Percentiles rank a stretch among this genome's conserved stretches.
Conservation (phyloP, 2,888 invertebrate genomes). For the Yponomeuta plumbellus region DNA sequence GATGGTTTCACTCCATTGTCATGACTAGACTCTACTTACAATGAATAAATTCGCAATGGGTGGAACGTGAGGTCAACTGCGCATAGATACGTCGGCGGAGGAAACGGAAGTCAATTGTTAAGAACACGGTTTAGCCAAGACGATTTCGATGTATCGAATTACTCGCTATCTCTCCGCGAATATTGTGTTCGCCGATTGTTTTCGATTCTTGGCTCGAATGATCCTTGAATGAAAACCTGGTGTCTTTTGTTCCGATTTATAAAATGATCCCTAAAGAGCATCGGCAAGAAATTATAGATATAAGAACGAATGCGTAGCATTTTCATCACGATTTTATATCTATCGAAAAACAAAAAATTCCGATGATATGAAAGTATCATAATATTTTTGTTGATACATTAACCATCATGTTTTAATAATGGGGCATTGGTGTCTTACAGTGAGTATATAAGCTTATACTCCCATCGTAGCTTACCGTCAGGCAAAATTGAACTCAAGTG, state of each 20-base stretch:
- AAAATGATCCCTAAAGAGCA: not conserved
- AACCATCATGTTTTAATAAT: too few relatives aligned
- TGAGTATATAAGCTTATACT: too few relatives aligned
- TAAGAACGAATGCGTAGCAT: too few relatives aligned
- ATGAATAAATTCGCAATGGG: slow-evolving; percentile 35
- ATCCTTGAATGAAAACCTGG: not conserved
- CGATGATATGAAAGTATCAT: too few relatives aligned
- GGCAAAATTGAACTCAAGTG: too few relatives aligned
- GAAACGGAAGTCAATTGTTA: slow-evolving; percentile 69
- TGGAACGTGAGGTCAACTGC: slow-evolving; percentile 56
- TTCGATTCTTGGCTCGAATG: not conserved
- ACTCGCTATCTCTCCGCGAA: slow-evolving; percentile 34
- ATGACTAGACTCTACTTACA: not conserved
- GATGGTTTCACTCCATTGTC: too few relatives aligned
- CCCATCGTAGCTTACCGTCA: too few relatives aligned
- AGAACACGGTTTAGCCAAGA: slow-evolving; percentile 29
- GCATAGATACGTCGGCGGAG: slow-evolving; percentile 29
- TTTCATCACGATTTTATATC: too few relatives aligned
- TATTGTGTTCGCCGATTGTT: not conserved
- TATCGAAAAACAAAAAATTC: too few relatives aligned
- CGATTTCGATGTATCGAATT: slow-evolving; percentile 46
- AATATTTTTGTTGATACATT: too few relatives aligned
- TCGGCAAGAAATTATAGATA: too few relatives aligned
- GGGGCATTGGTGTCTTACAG: too few relatives aligned
- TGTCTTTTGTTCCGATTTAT: not conserved